These are phyloP conservation scores for Trichonephila clavata DNA, from an alignment of 1,140 invertebrate species.

Conservation along the genomic window DNA sequence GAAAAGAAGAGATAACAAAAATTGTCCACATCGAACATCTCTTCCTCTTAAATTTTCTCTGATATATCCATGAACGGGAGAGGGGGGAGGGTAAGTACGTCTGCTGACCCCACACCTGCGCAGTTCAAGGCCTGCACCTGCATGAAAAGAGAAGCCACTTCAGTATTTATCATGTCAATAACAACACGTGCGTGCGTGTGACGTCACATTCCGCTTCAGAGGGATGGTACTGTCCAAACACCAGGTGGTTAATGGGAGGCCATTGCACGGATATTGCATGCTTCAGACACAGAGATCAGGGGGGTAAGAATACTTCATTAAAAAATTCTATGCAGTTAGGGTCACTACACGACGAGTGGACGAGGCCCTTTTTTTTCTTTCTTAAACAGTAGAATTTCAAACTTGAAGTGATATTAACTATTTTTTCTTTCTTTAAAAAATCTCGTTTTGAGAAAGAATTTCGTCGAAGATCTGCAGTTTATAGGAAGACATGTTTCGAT, in stretches of 20 bases:
- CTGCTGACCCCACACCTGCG: slow-evolving; percentile 68
- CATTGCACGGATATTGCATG: slow-evolving; percentile 42
- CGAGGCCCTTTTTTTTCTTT: background rate
- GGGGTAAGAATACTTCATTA: slow-evolving; percentile 18
- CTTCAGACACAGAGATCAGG: background rate
- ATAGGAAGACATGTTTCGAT: too few species aligned
- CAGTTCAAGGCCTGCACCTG: slow-evolving; percentile 70
- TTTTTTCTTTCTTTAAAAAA: too few species aligned
- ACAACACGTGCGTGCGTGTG: slow-evolving; percentile 66
- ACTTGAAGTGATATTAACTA: too few species aligned
- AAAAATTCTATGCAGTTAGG: slow-evolving; percentile 5
- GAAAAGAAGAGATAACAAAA: background rate
- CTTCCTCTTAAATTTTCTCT: slow-evolving; percentile 48
- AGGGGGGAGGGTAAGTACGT: slow-evolving; percentile 1
- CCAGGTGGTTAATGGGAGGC: slow-evolving; percentile 66
- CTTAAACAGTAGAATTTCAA: too few species aligned
- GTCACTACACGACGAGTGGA: background rate
- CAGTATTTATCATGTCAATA: slow-evolving; percentile 67
- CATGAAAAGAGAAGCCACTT: slow-evolving; percentile 43
- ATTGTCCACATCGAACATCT: background rate
- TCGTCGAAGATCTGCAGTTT: too few species aligned
- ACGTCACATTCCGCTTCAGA: slow-evolving; percentile 20
- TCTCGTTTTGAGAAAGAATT: too few species aligned
- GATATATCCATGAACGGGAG: background rate
- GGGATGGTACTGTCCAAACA: slow-evolving; percentile 58